These are phyloP conservation scores for Lepidostoma basale DNA, from an alignment of 1,140 invertebrate species.

Conservation along the genomic window DNA sequence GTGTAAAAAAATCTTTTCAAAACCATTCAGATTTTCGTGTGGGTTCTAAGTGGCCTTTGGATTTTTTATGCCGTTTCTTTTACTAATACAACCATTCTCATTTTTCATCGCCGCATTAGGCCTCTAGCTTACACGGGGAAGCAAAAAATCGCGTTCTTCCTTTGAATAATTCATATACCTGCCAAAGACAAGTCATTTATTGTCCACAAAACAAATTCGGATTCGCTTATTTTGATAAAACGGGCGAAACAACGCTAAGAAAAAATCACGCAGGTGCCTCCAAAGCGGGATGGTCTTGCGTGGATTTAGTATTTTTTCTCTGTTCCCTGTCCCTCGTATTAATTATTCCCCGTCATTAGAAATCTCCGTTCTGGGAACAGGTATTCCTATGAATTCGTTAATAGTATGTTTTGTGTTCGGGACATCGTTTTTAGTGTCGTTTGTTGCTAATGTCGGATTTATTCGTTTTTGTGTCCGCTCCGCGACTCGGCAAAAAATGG, in stretches of 20 bases:
- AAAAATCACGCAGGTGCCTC: conserved; percentile 44
- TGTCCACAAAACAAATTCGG: conserved; percentile 32
- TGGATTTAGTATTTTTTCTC: conserved; percentile 30
- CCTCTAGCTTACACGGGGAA: conserved; percentile 7
- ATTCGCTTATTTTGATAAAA: conserved; percentile 28
- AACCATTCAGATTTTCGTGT: conserved; percentile 20
- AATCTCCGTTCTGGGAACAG: conserved; percentile 23
- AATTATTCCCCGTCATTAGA: conserved; percentile 45
- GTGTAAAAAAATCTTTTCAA: conserved; percentile 29
- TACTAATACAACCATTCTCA: not conserved
- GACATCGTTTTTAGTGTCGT: not conserved
- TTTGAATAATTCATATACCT: conserved; percentile 43
- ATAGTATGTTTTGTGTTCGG: conserved; percentile 24
- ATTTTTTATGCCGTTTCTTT: conserved; percentile 11
- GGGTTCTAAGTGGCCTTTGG: conserved; percentile 12
- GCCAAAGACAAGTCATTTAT: conserved; percentile 32
- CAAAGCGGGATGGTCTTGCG: conserved; percentile 28
- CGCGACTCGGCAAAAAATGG: not conserved
- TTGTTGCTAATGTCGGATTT: conserved; percentile 22
- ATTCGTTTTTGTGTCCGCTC: conserved; percentile 3
- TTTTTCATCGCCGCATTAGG: conserved; percentile 26
- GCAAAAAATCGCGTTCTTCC: conserved; percentile 28
- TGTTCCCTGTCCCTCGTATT: conserved; percentile 34
- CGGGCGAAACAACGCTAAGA: conserved; percentile 24
- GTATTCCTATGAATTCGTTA: conserved; percentile 25